Evolutionary conservation across 2,113 vertebrate genomes (phyloP).

Genomic region (Xiphophorus couchianus): DNA sequence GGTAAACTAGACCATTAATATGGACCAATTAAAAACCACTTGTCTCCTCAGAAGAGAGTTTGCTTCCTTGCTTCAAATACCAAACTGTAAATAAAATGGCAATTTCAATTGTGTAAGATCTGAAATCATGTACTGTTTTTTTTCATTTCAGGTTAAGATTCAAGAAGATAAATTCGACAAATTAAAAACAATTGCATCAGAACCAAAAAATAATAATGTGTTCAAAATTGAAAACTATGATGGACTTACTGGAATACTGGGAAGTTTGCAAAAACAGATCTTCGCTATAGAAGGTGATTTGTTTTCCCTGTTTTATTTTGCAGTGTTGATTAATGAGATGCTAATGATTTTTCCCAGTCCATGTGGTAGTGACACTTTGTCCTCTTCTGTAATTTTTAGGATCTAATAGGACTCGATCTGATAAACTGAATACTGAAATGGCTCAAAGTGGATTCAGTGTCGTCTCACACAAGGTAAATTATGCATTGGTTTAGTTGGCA

Average conservation of each 20-base stretch:
- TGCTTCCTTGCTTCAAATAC: not conserved
- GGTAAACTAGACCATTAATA: not conserved
- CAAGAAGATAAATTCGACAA: rapidly evolving
- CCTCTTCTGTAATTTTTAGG: slow-evolving; percentile 34
- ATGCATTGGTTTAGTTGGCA: not conserved
- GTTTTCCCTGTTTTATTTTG: not conserved
- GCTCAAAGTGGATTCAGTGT: slow-evolving; percentile 74
- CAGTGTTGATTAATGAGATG: not conserved
- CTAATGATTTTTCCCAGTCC: not conserved
- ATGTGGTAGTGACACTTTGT: not conserved
- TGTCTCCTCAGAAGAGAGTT: not conserved
- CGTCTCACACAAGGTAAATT: slow-evolving; percentile 48
- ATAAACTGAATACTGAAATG: slow-evolving; percentile 57
- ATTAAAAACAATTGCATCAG: slow-evolving; percentile 53
- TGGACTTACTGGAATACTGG: slow-evolving; percentile 73
- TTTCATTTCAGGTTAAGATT: slow-evolving; percentile 73
- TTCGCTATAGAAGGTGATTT: slow-evolving; percentile 82
- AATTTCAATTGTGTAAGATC: not conserved
- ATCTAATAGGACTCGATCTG: slow-evolving; percentile 31
- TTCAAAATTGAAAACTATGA: slow-evolving; percentile 71
- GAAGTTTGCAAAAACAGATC: slow-evolving; percentile 80
- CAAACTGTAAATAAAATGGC: not conserved
- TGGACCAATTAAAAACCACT: not conserved
- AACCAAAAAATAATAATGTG: slow-evolving; percentile 53
- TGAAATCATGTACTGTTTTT: not conserved